Percentiles rank a stretch among this genome's conserved stretches.
Evolutionary conservation across 2,797 vertebrate species (phyloP).

Genomic region (Xiphorhynchus erythropygius): DNA sequence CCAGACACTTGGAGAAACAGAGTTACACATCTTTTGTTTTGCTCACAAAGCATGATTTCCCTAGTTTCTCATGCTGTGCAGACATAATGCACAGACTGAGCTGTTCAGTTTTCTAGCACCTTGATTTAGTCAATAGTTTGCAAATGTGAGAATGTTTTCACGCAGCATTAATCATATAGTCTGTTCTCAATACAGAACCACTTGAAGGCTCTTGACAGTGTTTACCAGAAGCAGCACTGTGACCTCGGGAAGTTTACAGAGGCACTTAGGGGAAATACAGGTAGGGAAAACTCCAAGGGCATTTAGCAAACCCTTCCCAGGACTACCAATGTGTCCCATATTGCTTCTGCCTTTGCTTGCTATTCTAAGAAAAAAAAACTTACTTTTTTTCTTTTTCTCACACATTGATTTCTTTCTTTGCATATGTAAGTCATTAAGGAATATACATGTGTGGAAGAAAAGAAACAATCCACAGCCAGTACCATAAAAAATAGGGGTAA

Average conservation of each 20-base stretch:
- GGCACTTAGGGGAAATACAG: background rate
- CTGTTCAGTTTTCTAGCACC: background rate
- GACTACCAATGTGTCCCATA: background rate
- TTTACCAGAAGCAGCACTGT: background rate
- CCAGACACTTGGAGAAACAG: background rate
- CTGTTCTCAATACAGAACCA: background rate
- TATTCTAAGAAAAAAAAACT: background rate
- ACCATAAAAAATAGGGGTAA: background rate
- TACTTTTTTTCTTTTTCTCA: background rate
- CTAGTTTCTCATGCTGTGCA: background rate
- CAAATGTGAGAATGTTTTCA: background rate
- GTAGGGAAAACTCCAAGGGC: background rate
- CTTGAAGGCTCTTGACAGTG: background rate
- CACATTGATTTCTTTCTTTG: background rate
- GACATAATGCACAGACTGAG: background rate
- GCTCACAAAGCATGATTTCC: background rate
- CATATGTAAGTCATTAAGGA: background rate
- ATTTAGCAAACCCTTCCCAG: background rate
- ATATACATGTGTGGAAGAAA: background rate
- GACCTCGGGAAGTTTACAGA: background rate
- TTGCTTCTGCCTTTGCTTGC: background rate
- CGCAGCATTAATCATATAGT: background rate
- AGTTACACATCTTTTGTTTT: background rate
- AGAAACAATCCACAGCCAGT: background rate
- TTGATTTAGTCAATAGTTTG: constrained; percentile 9